Conservation (phyloP, 2,888 invertebrate species). For the Leptopilina drosophilae region DNA sequence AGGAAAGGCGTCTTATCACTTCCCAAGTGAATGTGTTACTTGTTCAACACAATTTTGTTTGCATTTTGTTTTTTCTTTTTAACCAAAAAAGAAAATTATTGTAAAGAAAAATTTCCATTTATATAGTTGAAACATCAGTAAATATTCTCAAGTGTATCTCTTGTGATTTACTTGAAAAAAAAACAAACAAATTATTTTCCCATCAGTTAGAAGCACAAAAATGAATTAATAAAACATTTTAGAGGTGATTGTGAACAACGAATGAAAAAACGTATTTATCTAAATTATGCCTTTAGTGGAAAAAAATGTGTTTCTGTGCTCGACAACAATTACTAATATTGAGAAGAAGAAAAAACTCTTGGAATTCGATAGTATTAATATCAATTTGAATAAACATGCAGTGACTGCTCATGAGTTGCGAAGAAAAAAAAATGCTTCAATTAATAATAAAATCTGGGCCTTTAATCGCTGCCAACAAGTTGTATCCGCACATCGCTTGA, state of each 20-base stretch:
- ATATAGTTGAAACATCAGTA: too few species aligned
- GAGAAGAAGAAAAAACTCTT: neutral
- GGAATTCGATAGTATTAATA: neutral
- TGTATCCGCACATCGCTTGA: constrained; percentile 22
- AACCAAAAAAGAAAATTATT: too few species aligned
- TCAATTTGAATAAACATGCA: neutral
- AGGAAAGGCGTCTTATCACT: too few species aligned
- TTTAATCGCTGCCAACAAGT: constrained; percentile 5
- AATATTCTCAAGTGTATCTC: neutral
- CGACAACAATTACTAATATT: neutral
- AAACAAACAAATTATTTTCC: too few species aligned
- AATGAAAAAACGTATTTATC: neutral
- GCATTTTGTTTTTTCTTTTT: too few species aligned
- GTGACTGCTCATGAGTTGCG: neutral
- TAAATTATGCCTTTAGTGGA: neutral
- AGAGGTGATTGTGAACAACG: constrained; percentile 18
- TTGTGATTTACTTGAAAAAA: neutral
- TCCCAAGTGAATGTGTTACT: too few species aligned
- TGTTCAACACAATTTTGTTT: too few species aligned
- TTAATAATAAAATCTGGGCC: neutral
- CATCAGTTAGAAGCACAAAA: neutral
- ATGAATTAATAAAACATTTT: neutral
- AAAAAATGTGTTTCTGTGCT: constrained; percentile 8
- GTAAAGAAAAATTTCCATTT: too few species aligned
- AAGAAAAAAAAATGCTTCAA: neutral